Evolutionary conservation across 2,888 invertebrate genomes (phyloP), one percentile per base, ranked within the genome.

Genomic region (Leucophenga maculata): DNA sequence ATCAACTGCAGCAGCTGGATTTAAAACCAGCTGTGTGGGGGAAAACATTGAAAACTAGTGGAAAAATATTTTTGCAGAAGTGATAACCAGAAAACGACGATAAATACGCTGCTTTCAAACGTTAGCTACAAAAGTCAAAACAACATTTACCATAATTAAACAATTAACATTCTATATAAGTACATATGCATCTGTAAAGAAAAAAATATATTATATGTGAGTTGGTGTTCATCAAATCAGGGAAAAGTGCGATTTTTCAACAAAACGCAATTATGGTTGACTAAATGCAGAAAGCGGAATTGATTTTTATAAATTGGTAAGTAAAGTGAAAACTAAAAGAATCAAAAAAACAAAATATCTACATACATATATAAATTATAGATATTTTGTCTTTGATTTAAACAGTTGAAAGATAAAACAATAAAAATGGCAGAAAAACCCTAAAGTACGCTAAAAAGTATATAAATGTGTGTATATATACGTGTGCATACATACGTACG

Each of bases 51-150:
- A 65, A 65, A 48, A 54, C 55, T 60, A 60, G 46, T 73, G 77
- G 75, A 79, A 78, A 62, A 62, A 14, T 16, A 22, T 46, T 48
- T 57, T n/a, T 26, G 48, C 39, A 31, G 65, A 52, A 65, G 65
- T 14, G 32, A 18, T 18, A 50, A 52, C n/a, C n/a, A 39, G 54
- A 8, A 52, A 54, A 13, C 55, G 46, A 46, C 1, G 14, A 48
- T 16, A 31, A 26, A 1, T 44, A 20, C 16, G 22, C 8, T 46
- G 18, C n/a, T 16, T 44, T 16, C 6, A n/a, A 65, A 52, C 20
- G 4, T 20, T 60, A 20, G 46, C n/a, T 6, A 13, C 9, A n/a
- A 14, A 16, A 14, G 48, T 48, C 6, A 48, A 55, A 26, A 55
- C 1, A 55, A 55, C 26, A 22, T 22, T 55, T 22, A 14, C 55